These are phyloP conservation scores for Porites australiensis DNA, from an alignment of 64 coral and sea anemone genomes.

Conservation along the genomic window DNA sequence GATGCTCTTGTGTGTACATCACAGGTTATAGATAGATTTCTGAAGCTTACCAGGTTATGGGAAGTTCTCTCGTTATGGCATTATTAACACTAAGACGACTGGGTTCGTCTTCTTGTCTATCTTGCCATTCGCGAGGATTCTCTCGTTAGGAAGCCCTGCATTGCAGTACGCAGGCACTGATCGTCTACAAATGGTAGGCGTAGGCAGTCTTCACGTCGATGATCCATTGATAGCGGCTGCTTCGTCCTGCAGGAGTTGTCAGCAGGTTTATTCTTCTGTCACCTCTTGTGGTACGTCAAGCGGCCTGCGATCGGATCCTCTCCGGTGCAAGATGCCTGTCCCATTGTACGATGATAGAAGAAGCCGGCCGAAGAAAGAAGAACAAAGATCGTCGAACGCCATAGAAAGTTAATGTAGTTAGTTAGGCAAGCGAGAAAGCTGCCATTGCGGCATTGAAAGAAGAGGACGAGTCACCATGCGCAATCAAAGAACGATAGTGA, in stretches of 20 bases:
- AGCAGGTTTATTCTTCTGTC: no score
- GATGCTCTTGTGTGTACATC: neutral
- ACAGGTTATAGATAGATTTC: neutral
- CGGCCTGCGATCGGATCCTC: no score
- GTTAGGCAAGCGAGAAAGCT: neutral
- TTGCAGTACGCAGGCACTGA: neutral
- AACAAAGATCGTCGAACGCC: neutral
- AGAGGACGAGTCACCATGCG: neutral
- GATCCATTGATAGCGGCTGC: neutral
- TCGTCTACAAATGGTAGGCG: slow-evolving; percentile 13
- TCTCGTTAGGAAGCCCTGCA: no score
- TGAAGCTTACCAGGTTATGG: neutral
- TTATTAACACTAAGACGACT: neutral
- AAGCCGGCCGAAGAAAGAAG: slow-evolving; percentile 4
- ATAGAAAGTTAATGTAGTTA: neutral
- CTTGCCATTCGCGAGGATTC: neutral
- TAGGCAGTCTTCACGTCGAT: neutral
- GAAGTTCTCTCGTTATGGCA: slow-evolving; percentile 1
- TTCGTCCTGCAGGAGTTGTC: neutral
- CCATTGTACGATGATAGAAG: neutral
- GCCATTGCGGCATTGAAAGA: neutral
- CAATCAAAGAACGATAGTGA: neutral
- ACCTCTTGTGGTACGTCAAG: no score
- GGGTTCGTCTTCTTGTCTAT: neutral
- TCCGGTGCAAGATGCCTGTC: no score